phyloP scores from a whole-genome alignment of 2,797 vertebrate genomes.

The Carapus acus region DNA sequence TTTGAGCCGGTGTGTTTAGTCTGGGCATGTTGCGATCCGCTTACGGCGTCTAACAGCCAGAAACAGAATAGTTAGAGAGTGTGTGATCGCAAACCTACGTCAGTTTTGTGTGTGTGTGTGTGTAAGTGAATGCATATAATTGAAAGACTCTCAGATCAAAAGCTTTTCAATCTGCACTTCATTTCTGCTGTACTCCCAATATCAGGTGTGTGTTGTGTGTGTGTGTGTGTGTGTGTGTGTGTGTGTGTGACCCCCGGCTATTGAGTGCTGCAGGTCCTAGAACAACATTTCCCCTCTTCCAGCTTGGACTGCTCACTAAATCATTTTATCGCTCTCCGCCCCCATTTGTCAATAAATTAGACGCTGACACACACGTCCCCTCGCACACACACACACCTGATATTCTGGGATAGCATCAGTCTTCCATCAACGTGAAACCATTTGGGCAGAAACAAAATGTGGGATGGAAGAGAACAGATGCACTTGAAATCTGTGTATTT shows the following conservation, averaged over 20 bases:
- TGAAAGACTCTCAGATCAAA: constrained; percentile 48
- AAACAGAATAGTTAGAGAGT: constrained; percentile 7
- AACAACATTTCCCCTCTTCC: constrained; percentile 58
- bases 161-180: constrained; percentile 50
- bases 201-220: constrained; percentile 34
- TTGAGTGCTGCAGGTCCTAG: constrained; percentile 48
- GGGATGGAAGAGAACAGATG: too few species aligned
- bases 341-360: constrained; percentile 26
- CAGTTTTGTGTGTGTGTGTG: constrained; percentile 8
- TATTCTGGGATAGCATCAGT: neutral
- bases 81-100: constrained; percentile 15
- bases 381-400: too few species aligned
- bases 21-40: constrained; percentile 38
- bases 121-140: constrained; percentile 36
- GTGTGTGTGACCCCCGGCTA: constrained; percentile 27
- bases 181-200: constrained; percentile 36
- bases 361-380: constrained; percentile 3
- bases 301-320: constrained; percentile 51
- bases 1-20: constrained; percentile 19
- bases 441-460: too few species aligned
- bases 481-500: too few species aligned
- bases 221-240: constrained; percentile 26
- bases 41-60: constrained; percentile 29
- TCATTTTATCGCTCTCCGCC: constrained; percentile 42
- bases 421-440: neutral